Base-by-base conservation (phyloP, 2,797 vertebrate species). In the Microctenopoma steveboyesi region DNA sequence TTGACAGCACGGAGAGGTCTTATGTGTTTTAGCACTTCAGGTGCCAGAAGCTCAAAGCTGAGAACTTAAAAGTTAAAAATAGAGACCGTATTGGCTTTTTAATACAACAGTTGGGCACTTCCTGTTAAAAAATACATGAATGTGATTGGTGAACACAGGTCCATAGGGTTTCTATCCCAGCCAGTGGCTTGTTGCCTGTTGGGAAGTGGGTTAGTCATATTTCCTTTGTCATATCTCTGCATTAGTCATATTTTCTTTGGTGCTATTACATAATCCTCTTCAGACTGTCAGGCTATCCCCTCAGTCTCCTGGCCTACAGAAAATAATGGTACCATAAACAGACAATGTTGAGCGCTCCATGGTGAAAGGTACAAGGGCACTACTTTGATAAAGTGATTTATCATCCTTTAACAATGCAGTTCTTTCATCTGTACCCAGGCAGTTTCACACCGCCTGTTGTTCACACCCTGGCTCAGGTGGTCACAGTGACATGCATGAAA, bases 231-330 rank as follows among this genome's bases (percentile, higher is more conserved):
- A 54, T 73, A 69, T 82, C 63, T 72, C 64, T 43, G 63, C 67
- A 83, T 89, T 83, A 85, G 71, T 89, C 75, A 79, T 63, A 68
- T 72, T 64, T 74, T 61, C 65, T 73, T 76, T 76, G 60, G 72
- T 68, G 55, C 35, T 63, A 10, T 83, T 89, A 75, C 54, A 52
- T 81, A 91, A 84, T 74, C 54, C 56, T 75, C 75, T 52, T 71
- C 66, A 72, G 72, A 71, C 47, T 50, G 18, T 69, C 53, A 43
- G 27, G 42, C 62, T 58, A 61, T 81, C 71, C 65, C 72, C 69
- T 52, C 50, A 43, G 50, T 60, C 37, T 48, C 39, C 46, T 66
- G 69, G 66, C 22, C 67, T 50, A 5, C 27, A 72, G 53, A 77
- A 46, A 64, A 63, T 68, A 76, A 66, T 51, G 67, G 53, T 74